Conservation (phyloP, 2,888 invertebrate species). For the Netelia melanura region DNA sequence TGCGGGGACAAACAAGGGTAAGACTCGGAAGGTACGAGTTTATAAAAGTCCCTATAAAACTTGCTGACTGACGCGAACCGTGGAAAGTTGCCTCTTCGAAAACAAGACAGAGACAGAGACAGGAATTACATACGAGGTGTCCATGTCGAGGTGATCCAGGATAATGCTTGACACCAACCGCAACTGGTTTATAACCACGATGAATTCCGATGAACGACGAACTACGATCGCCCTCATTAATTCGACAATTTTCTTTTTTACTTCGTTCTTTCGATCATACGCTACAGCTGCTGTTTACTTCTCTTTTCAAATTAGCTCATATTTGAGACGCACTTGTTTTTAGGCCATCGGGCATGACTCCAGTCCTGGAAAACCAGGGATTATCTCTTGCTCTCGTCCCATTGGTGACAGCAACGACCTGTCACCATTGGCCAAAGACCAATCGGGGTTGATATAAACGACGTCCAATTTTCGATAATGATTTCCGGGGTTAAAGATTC, state of each 20-base stretch:
- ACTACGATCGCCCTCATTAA: constrained; percentile 64
- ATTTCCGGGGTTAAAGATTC: neutral
- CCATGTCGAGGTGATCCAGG: constrained; percentile 60
- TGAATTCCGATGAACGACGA: constrained; percentile 46
- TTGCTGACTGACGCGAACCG: constrained; percentile 52
- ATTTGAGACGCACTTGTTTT: too few relatives aligned
- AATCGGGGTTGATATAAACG: too few relatives aligned
- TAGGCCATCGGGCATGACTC: too few relatives aligned
- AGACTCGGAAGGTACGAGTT: constrained; percentile 21
- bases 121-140: constrained; percentile 66
- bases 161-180: constrained; percentile 61
- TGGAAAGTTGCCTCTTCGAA: constrained; percentile 57
- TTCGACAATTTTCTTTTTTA: constrained; percentile 65
- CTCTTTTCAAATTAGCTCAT: too few relatives aligned
- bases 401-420: too few relatives aligned
- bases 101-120: constrained; percentile 31
- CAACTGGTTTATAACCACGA: constrained; percentile 47
- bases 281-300: neutral
- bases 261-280: neutral
- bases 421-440: neutral
- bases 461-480: neutral
- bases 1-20: constrained; percentile 25
- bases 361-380: too few relatives aligned
- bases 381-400: too few relatives aligned
- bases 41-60: constrained; percentile 62